phyloP scores from a whole-genome alignment of 92 coral and sea anemone species.

The Palythoa heliodiscus region DNA sequence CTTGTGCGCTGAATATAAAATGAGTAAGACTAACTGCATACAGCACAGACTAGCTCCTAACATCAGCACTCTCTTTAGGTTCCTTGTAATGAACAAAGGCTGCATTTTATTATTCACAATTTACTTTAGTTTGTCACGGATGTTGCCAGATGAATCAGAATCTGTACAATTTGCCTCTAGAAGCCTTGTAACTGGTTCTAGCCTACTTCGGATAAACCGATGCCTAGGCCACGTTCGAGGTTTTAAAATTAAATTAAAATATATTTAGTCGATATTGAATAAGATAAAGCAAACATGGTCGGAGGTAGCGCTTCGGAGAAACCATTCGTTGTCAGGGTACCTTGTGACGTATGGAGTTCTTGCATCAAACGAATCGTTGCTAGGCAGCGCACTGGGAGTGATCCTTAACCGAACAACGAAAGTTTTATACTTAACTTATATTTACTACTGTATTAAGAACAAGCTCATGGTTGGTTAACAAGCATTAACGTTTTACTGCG shows the following conservation, averaged over 20 bases:
- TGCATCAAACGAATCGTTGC: not conserved
- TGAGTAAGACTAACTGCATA: conserved; percentile 5
- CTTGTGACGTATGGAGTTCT: conserved; percentile 6
- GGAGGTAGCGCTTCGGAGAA: not conserved
- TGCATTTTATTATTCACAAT: conserved; percentile 5
- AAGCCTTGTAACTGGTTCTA: not conserved
- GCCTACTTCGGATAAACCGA: not conserved
- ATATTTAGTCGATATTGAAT: not conserved
- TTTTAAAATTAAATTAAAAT: not conserved
- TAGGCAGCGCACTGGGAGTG: not conserved
- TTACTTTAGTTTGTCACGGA: not conserved
- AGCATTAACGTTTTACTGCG: too few species aligned
- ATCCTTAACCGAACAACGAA: not conserved
- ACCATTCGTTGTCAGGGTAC: not conserved
- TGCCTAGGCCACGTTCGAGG: not conserved
- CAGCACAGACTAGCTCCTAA: conserved; percentile 23
- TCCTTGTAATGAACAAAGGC: conserved; percentile 5
- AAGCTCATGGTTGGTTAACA: too few species aligned
- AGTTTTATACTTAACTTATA: not conserved
- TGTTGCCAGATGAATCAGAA: not conserved
- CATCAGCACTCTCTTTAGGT: conserved; percentile 16
- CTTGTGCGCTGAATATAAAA: conserved; percentile 8
- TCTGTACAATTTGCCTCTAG: not conserved
- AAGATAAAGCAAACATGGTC: not conserved
- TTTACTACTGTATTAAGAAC: not conserved